phyloP scores from a whole-genome alignment of 2,888 invertebrate genomes.

The Ochropleura plecta region DNA sequence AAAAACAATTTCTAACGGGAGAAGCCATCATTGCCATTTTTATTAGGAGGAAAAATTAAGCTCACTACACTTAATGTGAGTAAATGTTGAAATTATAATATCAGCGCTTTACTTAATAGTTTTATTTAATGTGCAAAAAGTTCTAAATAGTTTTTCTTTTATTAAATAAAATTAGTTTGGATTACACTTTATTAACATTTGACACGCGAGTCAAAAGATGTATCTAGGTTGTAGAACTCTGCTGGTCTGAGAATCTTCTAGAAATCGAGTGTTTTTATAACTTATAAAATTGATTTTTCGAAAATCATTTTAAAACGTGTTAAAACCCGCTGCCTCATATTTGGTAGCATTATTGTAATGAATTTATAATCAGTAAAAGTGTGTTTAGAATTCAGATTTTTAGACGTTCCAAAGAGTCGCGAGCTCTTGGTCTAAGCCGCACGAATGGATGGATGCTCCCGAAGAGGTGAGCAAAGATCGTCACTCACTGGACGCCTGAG shows the following conservation, averaged over 20 bases:
- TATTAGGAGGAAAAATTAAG: constrained; percentile 28
- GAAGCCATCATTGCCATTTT: constrained; percentile 25
- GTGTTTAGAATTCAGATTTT: no score
- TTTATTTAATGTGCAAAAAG: constrained; percentile 28
- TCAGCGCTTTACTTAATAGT: constrained; percentile 17
- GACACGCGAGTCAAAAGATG: constrained; percentile 8
- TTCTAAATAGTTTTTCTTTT: not conserved
- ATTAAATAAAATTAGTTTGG: constrained; percentile 4
- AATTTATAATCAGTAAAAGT: no score
- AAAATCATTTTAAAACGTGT: no score
- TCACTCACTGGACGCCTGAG: no score
- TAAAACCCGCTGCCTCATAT: no score
- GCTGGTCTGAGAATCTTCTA: not conserved
- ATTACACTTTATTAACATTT: constrained; percentile 4
- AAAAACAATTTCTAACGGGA: constrained; percentile 25
- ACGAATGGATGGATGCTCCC: no score
- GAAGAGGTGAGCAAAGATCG: no score
- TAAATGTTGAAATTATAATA: constrained; percentile 21
- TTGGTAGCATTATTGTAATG: no score
- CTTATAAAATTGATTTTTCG: no score
- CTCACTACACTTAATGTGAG: constrained; percentile 20
- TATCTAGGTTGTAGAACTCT: not conserved
- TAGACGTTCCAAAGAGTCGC: no score
- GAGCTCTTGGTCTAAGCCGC: no score
- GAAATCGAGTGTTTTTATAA: no score